These are phyloP conservation scores for Agrypnus murinus DNA, from an alignment of 2,888 invertebrate genomes.

Conservation along the genomic window DNA sequence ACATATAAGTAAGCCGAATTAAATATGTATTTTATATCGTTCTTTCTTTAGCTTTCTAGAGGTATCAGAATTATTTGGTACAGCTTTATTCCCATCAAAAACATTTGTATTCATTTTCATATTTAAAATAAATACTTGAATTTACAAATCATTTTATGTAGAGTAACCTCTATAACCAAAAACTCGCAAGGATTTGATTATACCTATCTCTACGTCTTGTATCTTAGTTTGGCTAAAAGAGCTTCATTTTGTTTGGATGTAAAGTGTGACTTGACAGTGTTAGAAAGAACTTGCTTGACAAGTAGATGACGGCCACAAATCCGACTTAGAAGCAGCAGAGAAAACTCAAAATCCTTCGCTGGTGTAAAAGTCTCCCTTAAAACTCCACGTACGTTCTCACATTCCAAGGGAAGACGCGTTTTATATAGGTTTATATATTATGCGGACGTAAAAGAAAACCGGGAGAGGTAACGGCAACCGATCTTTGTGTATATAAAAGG, in stretches of 20 bases:
- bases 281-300: constrained; percentile 59
- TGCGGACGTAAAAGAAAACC: constrained; percentile 24
- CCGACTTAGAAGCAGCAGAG: constrained; percentile 58
- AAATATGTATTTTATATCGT: no score
- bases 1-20: no score
- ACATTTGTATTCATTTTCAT: no score
- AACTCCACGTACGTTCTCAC: constrained; percentile 21
- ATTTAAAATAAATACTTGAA: no score
- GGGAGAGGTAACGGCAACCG: constrained; percentile 8
- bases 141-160: no score
- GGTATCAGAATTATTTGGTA: no score
- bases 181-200: no score
- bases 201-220: no score
- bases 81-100: no score
- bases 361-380: constrained; percentile 39
- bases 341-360: constrained; percentile 59
- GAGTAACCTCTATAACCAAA: no score
- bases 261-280: constrained; percentile 58
- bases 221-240: constrained; percentile 14
- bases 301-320: constrained; percentile 59
- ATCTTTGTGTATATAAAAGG: constrained; percentile 48
- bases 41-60: no score
- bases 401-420: constrained; percentile 4
- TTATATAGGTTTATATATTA: constrained; percentile 18
- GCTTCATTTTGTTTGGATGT: constrained; percentile 53